Base-by-base conservation (phyloP, 2,888 invertebrate species). In the Choreutis nemorana region DNA sequence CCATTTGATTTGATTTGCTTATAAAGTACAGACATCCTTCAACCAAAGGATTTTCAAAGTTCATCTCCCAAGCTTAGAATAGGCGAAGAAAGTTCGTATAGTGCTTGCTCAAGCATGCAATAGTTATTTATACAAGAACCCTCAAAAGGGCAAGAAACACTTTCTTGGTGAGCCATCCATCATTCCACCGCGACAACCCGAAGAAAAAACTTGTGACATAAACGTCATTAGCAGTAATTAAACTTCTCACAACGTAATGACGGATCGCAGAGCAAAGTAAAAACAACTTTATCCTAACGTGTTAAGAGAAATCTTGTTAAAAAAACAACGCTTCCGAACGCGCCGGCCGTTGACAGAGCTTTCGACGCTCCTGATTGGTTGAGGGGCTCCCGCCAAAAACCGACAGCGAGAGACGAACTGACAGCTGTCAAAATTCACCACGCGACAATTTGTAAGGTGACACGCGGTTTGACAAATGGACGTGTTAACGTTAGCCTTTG, bases 291-390 rank as follows among this genome's bases (percentile, higher is more conserved):
- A 42, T 29, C 14, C 10, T 7, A 11, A n/a, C 12, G 1, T 3
- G 6, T 12, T 18, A 26, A 14, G 31, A 33, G n/a, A n/a, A n/a
- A n/a, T n/a, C n/a, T n/a, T n/a, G n/a, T n/a, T n/a, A n/a, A n/a
- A n/a, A n/a, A n/a, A n/a, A n/a, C n/a, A 23, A 23, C 23, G 9
- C 9, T 23, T 23, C 9, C 24, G 41, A 50, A 47, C 49, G 47
- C 33, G 36, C 21, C 36, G 29, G 34, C 22, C 45, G 56, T 33
- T 55, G 61, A 61, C 63, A 58, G 51, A 53, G 62, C 66, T 44
- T 44, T 71, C 71, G 49, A 45, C 75, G 61, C 64, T 53, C 45
- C 53, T 72, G 65, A 73, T 73, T 73, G 72, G 72, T 49, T 45
- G 53, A 34, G 27, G 36, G 35, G 43, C 39, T 57, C 55, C 59